Evolutionary conservation across 2,888 invertebrate species (phyloP).

Genomic region (Cosmia trapezina): DNA sequence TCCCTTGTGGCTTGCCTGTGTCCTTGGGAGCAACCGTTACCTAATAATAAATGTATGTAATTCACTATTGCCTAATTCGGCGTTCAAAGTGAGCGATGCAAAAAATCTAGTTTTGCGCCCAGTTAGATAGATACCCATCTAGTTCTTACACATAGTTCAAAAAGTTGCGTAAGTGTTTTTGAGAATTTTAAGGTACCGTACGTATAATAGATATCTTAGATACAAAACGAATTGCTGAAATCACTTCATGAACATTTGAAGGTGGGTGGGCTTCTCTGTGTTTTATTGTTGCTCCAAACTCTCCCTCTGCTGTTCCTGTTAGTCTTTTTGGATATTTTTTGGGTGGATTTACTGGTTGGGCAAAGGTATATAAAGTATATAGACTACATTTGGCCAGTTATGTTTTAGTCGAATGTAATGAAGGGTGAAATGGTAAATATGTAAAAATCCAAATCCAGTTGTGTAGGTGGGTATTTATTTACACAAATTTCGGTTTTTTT

Average conservation of each 20-base stretch:
- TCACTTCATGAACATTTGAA: not conserved
- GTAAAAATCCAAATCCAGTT: not conserved
- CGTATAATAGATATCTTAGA: not conserved
- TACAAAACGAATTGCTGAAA: not conserved
- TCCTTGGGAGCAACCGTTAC: slow-evolving; percentile 22
- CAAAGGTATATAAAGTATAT: not conserved
- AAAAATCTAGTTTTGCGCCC: slow-evolving; percentile 34
- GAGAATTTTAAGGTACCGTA: slow-evolving; percentile 23
- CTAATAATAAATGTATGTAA: not conserved
- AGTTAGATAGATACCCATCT: slow-evolving; percentile 46
- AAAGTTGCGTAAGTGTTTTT: slow-evolving; percentile 25
- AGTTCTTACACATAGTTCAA: slow-evolving; percentile 25
- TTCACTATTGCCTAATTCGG: slow-evolving; percentile 32
- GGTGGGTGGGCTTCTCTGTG: no score
- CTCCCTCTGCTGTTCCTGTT: no score
- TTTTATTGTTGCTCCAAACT: not conserved
- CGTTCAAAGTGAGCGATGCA: slow-evolving; percentile 14
- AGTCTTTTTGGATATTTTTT: not conserved
- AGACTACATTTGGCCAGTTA: not conserved
- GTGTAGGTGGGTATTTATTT: no score
- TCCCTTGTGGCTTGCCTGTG: not conserved
- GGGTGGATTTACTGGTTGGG: no score
- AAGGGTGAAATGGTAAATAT: not conserved
- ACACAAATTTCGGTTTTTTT: no score
- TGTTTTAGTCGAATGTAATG: not conserved